Conservation (phyloP, 2,797 vertebrate genomes). For the Clamator glandarius region DNA sequence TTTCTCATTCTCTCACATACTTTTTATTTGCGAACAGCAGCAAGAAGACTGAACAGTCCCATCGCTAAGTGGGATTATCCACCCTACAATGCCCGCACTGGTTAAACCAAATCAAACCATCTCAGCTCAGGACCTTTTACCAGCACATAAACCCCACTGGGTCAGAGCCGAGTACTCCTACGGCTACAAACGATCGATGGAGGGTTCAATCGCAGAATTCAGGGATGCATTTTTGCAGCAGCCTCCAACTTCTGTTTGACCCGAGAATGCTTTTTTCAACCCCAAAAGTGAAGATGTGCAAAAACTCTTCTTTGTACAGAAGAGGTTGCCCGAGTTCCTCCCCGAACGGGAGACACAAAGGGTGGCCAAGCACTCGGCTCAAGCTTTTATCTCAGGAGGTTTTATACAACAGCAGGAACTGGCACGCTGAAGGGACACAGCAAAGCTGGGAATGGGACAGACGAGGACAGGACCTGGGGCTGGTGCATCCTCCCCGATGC, state of each 20-base stretch:
- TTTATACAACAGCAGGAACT: neutral
- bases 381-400: neutral
- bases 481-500: accelerated
- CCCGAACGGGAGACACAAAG: neutral
- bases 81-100: accelerated
- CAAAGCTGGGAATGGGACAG: neutral
- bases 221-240: neutral
- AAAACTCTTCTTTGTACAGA: neutral
- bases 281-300: neutral
- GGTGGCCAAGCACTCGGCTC: neutral
- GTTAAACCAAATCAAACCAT: neutral
- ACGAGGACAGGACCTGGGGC: no score
- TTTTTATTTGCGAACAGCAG: neutral
- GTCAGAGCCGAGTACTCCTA: neutral
- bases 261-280: neutral
- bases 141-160: neutral
- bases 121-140: neutral
- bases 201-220: neutral
- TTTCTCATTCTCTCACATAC: neutral
- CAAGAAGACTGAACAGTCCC: neutral
- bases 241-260: neutral
- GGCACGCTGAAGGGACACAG: neutral
- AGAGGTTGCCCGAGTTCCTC: neutral
- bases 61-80: neutral
- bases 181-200: accelerated